Base-by-base conservation (phyloP, 37 sponge, comb jelly and placozoan species). In the Crambe crambe region DNA sequence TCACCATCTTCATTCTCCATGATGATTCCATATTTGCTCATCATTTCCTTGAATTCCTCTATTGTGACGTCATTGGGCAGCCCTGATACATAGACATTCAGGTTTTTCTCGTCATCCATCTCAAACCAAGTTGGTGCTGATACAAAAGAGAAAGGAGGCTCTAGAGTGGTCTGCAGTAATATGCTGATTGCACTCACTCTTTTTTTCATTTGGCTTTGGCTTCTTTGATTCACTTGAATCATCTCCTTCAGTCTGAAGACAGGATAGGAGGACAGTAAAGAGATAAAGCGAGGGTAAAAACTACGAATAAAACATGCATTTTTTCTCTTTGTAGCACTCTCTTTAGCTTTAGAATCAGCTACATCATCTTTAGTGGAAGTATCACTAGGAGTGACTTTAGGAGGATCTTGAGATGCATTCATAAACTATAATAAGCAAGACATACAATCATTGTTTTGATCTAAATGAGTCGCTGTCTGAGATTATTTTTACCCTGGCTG, bases 1-100 rank as follows among this genome's bases (percentile, higher is more conserved):
- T 27, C 32, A 87, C 94, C 94, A 27, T 91, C 89, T 0, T 89
- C 93, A 34, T 91, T 80, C 63, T 95, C 92, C 84, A 78, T 89
- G 22, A 98, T 91, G 36, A 95, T 85, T 1, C 99, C 99, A 84
- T 80, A 95, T 59, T 98, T 95, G 43, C 79, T 70, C 93, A 98
- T 93, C 56, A 95, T 72, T 20, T 87, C 86, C 12, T 39, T 56
- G 75, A 91, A 98, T 68, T 98, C 96, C 15, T 95, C 91, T 56
- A 70, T 62, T 31, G 92, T 95, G 68, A 84, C 89, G 76, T 87
- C 84, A 38, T 68, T 42, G 23, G 96, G 99, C 0, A 95, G 86
- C 12, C 90, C 92, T 5, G 86, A 90, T n/a, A 98, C 95, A 63
- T 98, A 98, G 25, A 98, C 83, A 75, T 91, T 86, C 35, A 77